phyloP scores from a whole-genome alignment of 2,888 invertebrate genomes.

The Leptopterna dolabrata region DNA sequence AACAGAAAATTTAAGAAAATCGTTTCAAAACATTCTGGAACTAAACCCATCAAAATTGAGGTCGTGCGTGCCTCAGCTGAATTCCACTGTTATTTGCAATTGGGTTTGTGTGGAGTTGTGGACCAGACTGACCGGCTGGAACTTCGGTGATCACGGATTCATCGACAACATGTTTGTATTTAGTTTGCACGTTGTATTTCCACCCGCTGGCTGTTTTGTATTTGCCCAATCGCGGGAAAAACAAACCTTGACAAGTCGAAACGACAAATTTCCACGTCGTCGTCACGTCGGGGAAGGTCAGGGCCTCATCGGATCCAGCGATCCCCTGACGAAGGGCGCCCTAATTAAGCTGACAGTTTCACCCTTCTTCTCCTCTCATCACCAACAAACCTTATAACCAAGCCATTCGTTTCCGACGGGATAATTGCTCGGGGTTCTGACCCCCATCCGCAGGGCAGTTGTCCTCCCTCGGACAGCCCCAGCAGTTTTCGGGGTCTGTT shows the following conservation, averaged over 20 bases:
- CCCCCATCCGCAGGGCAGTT: background rate
- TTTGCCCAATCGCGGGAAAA: background rate
- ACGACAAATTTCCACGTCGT: background rate
- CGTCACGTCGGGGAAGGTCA: background rate
- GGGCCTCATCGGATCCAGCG: background rate
- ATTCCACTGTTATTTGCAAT: too few species aligned
- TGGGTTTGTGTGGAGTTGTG: too few species aligned
- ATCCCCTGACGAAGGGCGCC: constrained; percentile 2
- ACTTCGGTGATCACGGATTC: too few species aligned
- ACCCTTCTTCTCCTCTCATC: background rate
- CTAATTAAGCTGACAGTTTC: constrained; percentile 17
- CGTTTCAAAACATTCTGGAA: too few species aligned
- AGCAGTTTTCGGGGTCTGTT: background rate
- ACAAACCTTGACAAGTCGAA: background rate
- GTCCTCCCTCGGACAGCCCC: background rate
- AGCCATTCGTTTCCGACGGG: constrained; percentile 10
- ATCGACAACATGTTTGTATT: too few species aligned
- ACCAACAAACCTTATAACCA: background rate
- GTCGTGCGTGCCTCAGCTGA: too few species aligned
- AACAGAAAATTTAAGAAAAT: too few species aligned
- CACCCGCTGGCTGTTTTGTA: too few species aligned
- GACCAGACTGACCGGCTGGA: too few species aligned
- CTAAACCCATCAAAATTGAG: too few species aligned
- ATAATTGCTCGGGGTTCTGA: background rate
- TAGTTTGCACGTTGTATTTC: too few species aligned